phyloP scores from a whole-genome alignment of 2,888 invertebrate species.

The Minunthozetes semirufus region DNA sequence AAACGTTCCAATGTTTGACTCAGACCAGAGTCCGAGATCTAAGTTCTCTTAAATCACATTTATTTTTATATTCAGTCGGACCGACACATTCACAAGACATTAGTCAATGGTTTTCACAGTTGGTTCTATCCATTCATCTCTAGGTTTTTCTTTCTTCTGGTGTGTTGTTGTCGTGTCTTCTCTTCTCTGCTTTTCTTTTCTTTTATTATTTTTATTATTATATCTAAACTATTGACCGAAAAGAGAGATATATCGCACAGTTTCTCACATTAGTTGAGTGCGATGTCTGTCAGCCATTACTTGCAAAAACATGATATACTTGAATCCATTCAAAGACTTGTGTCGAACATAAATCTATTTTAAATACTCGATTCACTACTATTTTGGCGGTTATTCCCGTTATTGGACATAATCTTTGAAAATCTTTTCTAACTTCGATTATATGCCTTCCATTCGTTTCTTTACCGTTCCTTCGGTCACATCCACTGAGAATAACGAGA shows the following conservation, averaged over 20 bases:
- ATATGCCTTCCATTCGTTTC: too few species aligned
- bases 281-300: not conserved
- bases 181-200: not conserved
- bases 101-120: not conserved
- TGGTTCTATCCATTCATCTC: too few species aligned
- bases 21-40: too few species aligned
- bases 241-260: not conserved
- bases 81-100: not conserved
- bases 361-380: not conserved
- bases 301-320: not conserved
- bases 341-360: too few species aligned
- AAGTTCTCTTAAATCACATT: not conserved
- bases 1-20: not conserved
- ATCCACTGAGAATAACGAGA: too few species aligned
- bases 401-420: too few species aligned
- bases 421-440: too few species aligned
- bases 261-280: too few species aligned
- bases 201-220: not conserved
- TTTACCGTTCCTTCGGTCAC: too few species aligned
- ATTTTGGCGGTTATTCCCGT: too few species aligned
- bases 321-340: too few species aligned
- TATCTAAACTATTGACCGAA: not conserved
- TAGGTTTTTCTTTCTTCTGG: not conserved
- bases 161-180: not conserved
- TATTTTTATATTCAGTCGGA: not conserved